Evolutionary conservation across 1,140 invertebrate species (phyloP).

Genomic region (Pseudomyrmex concolor): DNA sequence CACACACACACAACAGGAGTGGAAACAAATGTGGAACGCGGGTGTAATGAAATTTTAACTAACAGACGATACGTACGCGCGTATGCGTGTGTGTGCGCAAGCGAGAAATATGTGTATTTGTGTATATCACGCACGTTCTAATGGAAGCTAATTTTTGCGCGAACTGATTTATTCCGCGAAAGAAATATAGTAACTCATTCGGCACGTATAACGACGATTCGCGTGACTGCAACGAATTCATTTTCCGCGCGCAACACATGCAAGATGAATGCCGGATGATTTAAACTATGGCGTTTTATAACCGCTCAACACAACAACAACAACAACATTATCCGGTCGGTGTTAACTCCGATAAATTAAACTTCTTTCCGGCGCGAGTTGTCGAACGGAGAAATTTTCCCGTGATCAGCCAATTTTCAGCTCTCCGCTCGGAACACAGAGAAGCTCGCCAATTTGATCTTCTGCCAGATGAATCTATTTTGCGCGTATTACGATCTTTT

Average conservation of each 20-base stretch:
- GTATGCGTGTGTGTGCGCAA: too few relatives aligned
- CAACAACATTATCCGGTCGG: slow-evolving; percentile 14
- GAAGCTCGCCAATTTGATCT: slow-evolving; percentile 13
- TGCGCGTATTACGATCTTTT: neutral
- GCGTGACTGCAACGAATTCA: slow-evolving; percentile 53
- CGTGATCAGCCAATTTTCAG: slow-evolving; percentile 11
- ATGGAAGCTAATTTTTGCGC: slow-evolving; percentile 40
- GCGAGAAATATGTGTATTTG: slow-evolving; percentile 1
- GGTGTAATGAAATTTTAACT: slow-evolving; percentile 32
- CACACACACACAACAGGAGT: neutral
- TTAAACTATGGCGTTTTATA: slow-evolving; percentile 23
- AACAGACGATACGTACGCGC: too few relatives aligned
- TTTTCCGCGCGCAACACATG: slow-evolving; percentile 47
- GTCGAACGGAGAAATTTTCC: neutral
- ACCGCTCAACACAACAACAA: neutral
- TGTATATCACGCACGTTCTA: slow-evolving; percentile 30
- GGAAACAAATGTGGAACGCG: neutral
- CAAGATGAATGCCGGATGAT: slow-evolving; percentile 39
- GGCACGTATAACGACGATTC: slow-evolving; percentile 31
- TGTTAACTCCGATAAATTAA: slow-evolving; percentile 40
- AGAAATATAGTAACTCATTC: slow-evolving; percentile 47
- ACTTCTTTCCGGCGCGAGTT: slow-evolving; percentile 13
- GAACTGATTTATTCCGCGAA: slow-evolving; percentile 41
- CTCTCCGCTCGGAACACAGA: neutral
- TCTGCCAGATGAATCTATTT: neutral